A percentile compares a stretch with the other conserved stretches of the same genome.
Conservation (phyloP, 2,888 invertebrate species). For the Tuberolachnus salignus region DNA sequence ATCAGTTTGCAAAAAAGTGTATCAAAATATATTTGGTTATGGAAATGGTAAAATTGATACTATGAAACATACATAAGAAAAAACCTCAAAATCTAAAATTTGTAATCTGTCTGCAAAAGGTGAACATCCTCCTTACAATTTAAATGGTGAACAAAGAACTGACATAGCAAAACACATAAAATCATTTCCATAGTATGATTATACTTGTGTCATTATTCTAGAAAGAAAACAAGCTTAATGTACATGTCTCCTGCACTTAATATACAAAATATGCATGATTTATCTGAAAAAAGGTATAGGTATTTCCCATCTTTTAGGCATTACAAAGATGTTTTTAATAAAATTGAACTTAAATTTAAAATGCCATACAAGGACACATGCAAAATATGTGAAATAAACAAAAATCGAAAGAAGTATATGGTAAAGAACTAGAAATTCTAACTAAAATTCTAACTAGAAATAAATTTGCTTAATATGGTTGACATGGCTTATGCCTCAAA, state of each 20-base stretch:
- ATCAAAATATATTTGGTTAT: too few species aligned
- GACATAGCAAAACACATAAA: too few species aligned
- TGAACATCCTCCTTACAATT: too few species aligned
- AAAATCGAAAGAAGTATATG: neutral
- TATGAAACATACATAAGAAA: too few species aligned
- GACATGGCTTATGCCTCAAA: neutral
- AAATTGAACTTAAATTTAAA: neutral
- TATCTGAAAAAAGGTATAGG: neutral
- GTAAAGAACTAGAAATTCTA: neutral
- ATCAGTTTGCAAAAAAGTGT: too few species aligned
- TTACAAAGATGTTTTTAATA: neutral
- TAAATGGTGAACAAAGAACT: too few species aligned
- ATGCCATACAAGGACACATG: neutral
- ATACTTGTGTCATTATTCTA: neutral
- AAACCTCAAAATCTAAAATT: too few species aligned
- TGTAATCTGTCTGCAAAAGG: too few species aligned
- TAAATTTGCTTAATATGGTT: neutral
- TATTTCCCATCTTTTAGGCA: neutral
- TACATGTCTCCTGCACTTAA: conserved; percentile 1
- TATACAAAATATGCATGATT: conserved; percentile 16
- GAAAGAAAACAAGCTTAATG: neutral
- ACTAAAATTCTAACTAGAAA: too few species aligned
- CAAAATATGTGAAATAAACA: neutral
- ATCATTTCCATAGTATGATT: neutral
- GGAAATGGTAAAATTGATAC: too few species aligned